Base-by-base conservation (phyloP, 2,888 invertebrate species). In the Torymus aiolomorphi region DNA sequence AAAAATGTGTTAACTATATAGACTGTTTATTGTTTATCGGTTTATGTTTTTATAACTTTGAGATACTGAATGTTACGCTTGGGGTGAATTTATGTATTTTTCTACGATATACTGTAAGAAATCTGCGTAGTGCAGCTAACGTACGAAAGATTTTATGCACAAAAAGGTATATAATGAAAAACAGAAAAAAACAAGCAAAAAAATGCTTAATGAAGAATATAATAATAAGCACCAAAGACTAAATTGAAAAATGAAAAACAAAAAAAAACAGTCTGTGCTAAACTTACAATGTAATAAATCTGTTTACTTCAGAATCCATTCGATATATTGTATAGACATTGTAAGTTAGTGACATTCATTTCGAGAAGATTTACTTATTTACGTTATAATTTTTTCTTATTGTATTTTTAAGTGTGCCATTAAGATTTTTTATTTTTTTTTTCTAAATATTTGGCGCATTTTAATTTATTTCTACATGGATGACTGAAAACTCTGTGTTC, bases 211-310 rank as follows among this genome's bases (percentile, higher is more conserved):
- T 74, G n/a, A 16, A 66, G 66, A 63, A 12, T 52, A 73, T 20
- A 20, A 67, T 20, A 31, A 61, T 51, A 49, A 56, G 12, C 56
- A 73, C 76, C 76, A 78, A 81, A 80, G 73, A 82, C 56, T 80
- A 69, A 76, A 69, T 42, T 42, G 42, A 42, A 42, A 42, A 42
- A 42, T 8, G 31, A 42, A 42, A 42, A 42, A 42, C 8, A 65
- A 8, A 42, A 52, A 52, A 72, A 24, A 63, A 54, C 12, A 11
- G 61, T 42, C 61, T 24, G 42, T 56, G 18, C 54, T 54, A n/a
- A n/a, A 72, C 16, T n/a, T 71, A 20, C 18, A 59, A 59, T 16
- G 42, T 51, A 61, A 70, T 31, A 31, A 20, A 62, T 52, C 24
- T 73, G 63, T 52, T 54, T 54, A 63, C 10, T 31, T 65, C 14